Evolutionary conservation across 2,888 invertebrate species (phyloP), one percentile per base, ranked within the genome.

Genomic region (Lasioglossum malachurum): DNA sequence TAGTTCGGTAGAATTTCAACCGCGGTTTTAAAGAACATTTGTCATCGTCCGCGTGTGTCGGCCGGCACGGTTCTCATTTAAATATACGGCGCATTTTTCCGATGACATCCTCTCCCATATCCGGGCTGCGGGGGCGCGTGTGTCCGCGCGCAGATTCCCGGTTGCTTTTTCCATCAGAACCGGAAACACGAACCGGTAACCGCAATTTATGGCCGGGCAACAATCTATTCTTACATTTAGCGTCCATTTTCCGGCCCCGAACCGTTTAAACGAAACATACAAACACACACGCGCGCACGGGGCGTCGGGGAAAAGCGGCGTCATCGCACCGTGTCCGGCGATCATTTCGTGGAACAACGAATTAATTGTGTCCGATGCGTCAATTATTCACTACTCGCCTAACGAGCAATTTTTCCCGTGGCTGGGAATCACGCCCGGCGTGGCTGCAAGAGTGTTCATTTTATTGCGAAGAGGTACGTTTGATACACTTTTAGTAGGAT

Each of bases 281-380:
- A 23, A 2, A 19, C 49, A 19, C 46, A 5, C 46, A 1, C 46
- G 4, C 31, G 2, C 7, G 31, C 23, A 4, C 67, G 3, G 67
- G 16, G 35, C 67, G 1, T 2, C 8, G 7, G 31, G 67, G 7
- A 35, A 35, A 35, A 67, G 16, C 67, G 16, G 31, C 35, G 35
- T 67, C 67, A 35, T 67, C 67, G 67, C 8, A 35, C 16, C 31
- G 31, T 31, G 35, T 35, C 67, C 31, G 16, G 31, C 31, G 31
- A 69, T 69, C 69, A 46, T 38, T 57, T 19, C n/a, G 23, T 67
- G 46, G n/a, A 74, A 74, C 60, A 44, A 44, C 38, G 38, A 23
- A 71, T 31, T 83, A 83, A 83, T 80, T 75, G 71, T 41, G 14
- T 60, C 75, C 38, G 27, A 60, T 73, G 41, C 41, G 60, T 64